Percentiles rank a stretch among this genome's conserved stretches.
phyloP scores from a whole-genome alignment of 2,797 vertebrate species.

The Borostomias antarcticus region DNA sequence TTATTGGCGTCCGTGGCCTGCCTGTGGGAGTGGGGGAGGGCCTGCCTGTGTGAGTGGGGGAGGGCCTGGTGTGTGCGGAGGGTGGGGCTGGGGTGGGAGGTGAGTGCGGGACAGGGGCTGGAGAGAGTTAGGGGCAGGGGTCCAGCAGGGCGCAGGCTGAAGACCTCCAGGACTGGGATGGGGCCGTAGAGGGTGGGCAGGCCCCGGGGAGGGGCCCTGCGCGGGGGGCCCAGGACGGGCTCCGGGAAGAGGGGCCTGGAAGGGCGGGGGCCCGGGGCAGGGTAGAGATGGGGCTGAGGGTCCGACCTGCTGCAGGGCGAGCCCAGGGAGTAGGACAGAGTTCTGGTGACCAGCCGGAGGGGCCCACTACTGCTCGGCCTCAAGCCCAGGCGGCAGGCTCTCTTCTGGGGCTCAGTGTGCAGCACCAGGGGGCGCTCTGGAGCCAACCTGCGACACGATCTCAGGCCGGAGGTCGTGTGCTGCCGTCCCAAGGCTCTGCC shows the following conservation, averaged over 20 bases:
- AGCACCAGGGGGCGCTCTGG: conserved; percentile 26
- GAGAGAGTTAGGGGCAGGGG: conserved; percentile 12
- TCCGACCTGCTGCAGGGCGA: conserved; percentile 6
- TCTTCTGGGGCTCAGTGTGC: conserved; percentile 47
- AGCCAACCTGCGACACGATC: conserved; percentile 8
- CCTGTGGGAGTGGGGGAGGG: conserved; percentile 28
- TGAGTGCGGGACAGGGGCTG: conserved; percentile 9
- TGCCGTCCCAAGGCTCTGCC: conserved; percentile 20
- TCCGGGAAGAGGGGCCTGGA: conserved; percentile 33
- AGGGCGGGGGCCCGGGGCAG: conserved; percentile 8
- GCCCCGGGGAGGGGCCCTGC: conserved; percentile 18
- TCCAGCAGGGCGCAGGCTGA: conserved; percentile 51
- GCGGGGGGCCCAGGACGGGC: conserved; percentile 15
- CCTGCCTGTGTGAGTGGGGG: conserved; percentile 28
- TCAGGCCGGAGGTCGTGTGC: conserved; percentile 16
- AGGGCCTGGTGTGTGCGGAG: conserved; percentile 36
- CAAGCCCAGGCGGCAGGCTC: conserved; percentile 31
- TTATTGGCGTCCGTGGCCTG: conserved; percentile 30
- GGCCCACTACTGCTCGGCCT: background rate
- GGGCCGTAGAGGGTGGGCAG: conserved; percentile 38
- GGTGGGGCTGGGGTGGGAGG: conserved; percentile 26
- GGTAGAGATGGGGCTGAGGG: background rate
- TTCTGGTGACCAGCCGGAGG: conserved; percentile 40
- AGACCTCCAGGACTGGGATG: conserved; percentile 49
- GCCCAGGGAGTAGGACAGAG: conserved; percentile 46